Evolutionary conservation across 2,888 invertebrate species (phyloP).

Genomic region (Cyaniris semiargus): DNA sequence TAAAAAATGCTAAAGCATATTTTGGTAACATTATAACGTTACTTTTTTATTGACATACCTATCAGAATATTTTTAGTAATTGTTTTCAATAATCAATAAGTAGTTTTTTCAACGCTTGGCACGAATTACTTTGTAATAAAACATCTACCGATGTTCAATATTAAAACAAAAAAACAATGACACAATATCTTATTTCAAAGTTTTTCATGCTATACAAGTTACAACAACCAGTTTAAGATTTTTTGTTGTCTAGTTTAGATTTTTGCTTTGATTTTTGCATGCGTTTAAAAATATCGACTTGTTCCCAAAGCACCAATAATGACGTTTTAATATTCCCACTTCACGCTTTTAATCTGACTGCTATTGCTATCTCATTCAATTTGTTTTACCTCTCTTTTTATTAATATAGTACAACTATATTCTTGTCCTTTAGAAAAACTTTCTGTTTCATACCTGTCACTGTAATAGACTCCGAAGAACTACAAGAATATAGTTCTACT

Average conservation of each 20-base stretch:
- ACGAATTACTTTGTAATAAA: too few relatives aligned
- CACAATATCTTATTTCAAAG: too few relatives aligned
- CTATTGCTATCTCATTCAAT: constrained; percentile 6
- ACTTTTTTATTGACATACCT: too few relatives aligned
- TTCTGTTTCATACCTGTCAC: background rate
- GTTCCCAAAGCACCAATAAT: background rate
- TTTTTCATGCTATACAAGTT: too few relatives aligned
- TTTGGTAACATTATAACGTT: too few relatives aligned
- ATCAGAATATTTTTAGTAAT: too few relatives aligned
- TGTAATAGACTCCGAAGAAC: background rate
- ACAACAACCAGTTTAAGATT: too few relatives aligned
- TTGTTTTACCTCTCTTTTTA: background rate
- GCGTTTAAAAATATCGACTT: background rate
- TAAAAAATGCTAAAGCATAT: too few relatives aligned
- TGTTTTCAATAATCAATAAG: too few relatives aligned
- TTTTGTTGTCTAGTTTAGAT: background rate
- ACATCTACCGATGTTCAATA: too few relatives aligned
- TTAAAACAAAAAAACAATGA: too few relatives aligned
- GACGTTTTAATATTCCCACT: background rate
- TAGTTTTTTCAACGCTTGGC: too few relatives aligned
- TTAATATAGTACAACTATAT: background rate
- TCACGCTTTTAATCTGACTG: background rate
- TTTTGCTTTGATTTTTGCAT: background rate
- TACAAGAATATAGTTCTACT: background rate
- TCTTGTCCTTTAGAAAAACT: background rate